A percentile compares a stretch with the other conserved stretches of the same genome.
phyloP scores from a whole-genome alignment of 2,888 invertebrate genomes.

The Ennomos erosarius region DNA sequence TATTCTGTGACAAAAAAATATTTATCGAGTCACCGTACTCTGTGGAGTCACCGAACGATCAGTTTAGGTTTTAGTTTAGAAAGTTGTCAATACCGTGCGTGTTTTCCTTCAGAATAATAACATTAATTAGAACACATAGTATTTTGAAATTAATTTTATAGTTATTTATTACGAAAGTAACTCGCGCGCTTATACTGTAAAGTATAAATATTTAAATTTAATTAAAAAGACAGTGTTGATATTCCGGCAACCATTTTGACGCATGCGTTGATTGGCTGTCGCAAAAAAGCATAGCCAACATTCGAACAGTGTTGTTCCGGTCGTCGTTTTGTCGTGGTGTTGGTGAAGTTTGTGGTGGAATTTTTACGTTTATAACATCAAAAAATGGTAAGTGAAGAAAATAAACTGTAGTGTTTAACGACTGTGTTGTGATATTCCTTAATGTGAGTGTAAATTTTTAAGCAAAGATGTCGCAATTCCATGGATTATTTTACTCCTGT shows the following conservation, averaged over 20 bases:
- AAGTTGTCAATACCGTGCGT: conserved; percentile 31
- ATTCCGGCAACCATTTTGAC: conserved; percentile 70
- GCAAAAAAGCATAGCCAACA: conserved; percentile 76
- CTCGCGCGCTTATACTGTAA: neutral
- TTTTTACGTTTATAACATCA: conserved; percentile 83
- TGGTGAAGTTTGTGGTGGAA: conserved; percentile 82
- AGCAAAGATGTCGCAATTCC: conserved; percentile 59
- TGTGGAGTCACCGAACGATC: no score
- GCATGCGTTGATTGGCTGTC: conserved; percentile 81
- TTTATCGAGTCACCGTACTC: conserved; percentile 40
- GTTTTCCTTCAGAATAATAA: neutral
- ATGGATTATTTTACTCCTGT: conserved; percentile 60
- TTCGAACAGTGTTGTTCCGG: conserved; percentile 82
- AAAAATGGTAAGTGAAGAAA: conserved; percentile 83
- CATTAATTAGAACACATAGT: neutral
- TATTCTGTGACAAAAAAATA: conserved; percentile 42
- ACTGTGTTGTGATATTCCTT: conserved; percentile 62
- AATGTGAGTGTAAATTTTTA: conserved; percentile 51
- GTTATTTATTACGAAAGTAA: neutral
- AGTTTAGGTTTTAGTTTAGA: conserved; percentile 53
- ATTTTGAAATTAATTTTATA: conserved; percentile 1
- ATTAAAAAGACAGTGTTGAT: conserved; percentile 58
- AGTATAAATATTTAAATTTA: neutral
- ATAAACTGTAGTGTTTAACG: conserved; percentile 69
- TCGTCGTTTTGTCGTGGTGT: conserved; percentile 82